Base-by-base conservation (phyloP, 2,888 invertebrate genomes). In the Leptopilina drosophilae region DNA sequence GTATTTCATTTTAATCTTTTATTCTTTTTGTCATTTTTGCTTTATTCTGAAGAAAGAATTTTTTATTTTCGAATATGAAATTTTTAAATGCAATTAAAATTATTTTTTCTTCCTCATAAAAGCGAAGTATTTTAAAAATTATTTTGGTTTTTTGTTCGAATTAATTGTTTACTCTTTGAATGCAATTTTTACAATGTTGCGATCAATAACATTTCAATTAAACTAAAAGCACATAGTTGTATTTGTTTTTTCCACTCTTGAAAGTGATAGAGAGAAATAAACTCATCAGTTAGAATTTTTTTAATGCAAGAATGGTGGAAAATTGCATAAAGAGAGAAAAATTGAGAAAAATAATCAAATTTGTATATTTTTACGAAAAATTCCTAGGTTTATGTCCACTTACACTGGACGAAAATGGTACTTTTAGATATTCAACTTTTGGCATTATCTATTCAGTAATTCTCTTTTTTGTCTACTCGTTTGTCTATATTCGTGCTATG, bases 171-270 rank as follows among this genome's bases (percentile, higher is more conserved):
- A 33, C 33, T 33, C 33, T 49, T 49, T 12, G 12, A 49, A 49
- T 49, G 11, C 2, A 49, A 49, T 11, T 62, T 62, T 33, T 33
- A 33, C n/a, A 62, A 7, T 20, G 20, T 15, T 33, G 0, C 8
- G 42, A 59, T 49, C 12, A 69, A 69, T 53, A 14, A 69, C 53
- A 69, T 69, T 69, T 8, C 26, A 69, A 69, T 69, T 53, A 1
- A 53, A 14, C 14, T 69, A 33, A 53, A 6, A 69, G 69, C 26
- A 20, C 69, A 46, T 67, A 11, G 3, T 33, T 33, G 5, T 33
- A 33, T 33, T 33, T 33, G 33, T 33, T 33, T 33, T 33, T 33
- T 5, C 33, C 3, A 33, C 33, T 33, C 33, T 33, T 33, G 0
- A 33, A 33, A 33, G 3, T 2, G 33, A 33, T 33, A 33, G 33